A percentile compares a stretch with the other conserved stretches of the same genome.
Conservation (phyloP, 2,888 invertebrate genomes). For the Machimus atricapillus region DNA sequence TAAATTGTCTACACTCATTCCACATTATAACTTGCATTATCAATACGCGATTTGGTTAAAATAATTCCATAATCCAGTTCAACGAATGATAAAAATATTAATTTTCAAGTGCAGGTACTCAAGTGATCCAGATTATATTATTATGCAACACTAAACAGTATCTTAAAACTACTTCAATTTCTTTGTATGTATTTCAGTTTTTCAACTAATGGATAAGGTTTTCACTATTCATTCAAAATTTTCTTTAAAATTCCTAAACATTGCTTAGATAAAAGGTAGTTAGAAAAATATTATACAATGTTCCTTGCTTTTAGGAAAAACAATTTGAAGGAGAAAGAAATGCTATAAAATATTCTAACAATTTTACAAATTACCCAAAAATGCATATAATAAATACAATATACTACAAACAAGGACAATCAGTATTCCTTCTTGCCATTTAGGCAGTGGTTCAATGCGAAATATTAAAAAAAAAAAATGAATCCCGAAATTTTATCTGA, state of each 20-base stretch:
- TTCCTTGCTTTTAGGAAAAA: not conserved
- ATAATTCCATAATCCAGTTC: no score
- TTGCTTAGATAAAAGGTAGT: not conserved
- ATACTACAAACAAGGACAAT: constrained; percentile 24
- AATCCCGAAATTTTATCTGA: not conserved
- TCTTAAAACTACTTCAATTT: constrained; percentile 8
- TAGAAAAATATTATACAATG: not conserved
- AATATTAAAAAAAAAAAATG: not conserved
- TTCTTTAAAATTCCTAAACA: not conserved
- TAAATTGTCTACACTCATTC: no score
- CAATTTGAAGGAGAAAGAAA: not conserved
- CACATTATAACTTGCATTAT: no score
- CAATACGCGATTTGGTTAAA: no score
- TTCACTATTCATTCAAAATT: not conserved
- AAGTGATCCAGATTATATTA: not conserved
- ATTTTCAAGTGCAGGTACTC: not conserved
- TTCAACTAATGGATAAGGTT: constrained; percentile 21
- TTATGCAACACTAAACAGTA: not conserved
- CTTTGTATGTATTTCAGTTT: not conserved
- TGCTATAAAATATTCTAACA: not conserved
- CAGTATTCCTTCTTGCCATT: not conserved
- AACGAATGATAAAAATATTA: not conserved
- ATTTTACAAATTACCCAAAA: not conserved
- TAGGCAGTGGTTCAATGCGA: not conserved
- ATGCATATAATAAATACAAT: not conserved